Conservation (phyloP, 1,140 invertebrate species). For the Pollicipes pollicipes region DNA sequence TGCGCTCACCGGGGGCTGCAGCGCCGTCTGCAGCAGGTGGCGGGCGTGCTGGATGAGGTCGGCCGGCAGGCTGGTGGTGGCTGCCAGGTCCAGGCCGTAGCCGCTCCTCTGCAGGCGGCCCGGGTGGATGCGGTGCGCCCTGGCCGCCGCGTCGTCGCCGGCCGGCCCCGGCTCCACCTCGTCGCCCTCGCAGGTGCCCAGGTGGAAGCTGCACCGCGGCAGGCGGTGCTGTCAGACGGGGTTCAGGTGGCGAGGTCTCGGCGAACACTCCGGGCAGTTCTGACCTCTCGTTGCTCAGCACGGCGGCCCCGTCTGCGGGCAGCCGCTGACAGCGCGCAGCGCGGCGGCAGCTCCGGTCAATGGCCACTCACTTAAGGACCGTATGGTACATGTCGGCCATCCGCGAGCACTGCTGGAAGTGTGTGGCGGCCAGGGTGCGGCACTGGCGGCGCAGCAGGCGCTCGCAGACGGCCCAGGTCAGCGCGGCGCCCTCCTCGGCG, state of each 20-base stretch:
- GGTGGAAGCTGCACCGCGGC: not conserved
- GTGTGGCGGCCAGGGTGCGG: constrained; percentile 65
- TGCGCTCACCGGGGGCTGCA: constrained; percentile 7
- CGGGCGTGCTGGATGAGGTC: constrained; percentile 9
- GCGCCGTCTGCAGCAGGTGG: constrained; percentile 11
- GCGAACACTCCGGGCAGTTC: not conserved
- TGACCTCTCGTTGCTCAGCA: not conserved
- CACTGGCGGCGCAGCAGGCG: constrained; percentile 44
- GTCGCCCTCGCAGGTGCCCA: constrained; percentile 7
- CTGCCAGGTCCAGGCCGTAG: constrained; percentile 16
- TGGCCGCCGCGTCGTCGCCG: constrained; percentile 4
- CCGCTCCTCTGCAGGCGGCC: constrained; percentile 14
- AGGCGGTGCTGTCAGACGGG: not conserved
- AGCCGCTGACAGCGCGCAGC: no score
- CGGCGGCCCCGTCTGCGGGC: not conserved
- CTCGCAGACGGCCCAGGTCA: constrained; percentile 67
- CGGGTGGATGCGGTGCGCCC: constrained; percentile 10
- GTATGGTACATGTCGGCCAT: constrained; percentile 53
- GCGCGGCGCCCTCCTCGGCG: constrained; percentile 58
- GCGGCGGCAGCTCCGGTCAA: no score
- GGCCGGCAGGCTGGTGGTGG: constrained; percentile 14
- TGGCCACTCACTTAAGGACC: constrained; percentile 50
- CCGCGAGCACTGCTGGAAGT: constrained; percentile 54
- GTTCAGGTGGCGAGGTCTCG: not conserved
- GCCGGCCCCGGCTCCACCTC: constrained; percentile 12